Percentiles rank a stretch among this genome's conserved stretches.
These are phyloP conservation scores for Agrochola macilenta DNA, from an alignment of 2,888 invertebrate genomes.

Conservation along the genomic window DNA sequence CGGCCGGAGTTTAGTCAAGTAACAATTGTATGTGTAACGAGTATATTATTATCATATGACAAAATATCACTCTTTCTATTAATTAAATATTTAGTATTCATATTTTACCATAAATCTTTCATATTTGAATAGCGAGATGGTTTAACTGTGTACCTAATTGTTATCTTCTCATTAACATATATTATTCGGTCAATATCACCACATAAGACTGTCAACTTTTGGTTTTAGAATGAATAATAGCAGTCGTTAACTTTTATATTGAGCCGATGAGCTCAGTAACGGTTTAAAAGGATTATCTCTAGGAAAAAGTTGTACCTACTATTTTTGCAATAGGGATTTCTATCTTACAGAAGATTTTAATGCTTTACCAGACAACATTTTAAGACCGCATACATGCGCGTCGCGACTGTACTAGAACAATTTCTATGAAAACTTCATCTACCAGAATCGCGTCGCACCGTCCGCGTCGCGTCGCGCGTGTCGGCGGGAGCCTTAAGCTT, in stretches of 20 bases:
- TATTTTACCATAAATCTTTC: conserved; percentile 26
- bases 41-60: no score
- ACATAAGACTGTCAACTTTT: conserved; percentile 32
- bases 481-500: no score
- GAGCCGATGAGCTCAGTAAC: conserved; percentile 18
- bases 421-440: no score
- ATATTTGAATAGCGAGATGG: conserved; percentile 24
- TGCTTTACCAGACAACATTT: background rate
- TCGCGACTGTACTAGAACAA: no score
- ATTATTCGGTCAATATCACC: conserved; percentile 30
- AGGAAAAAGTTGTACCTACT: background rate
- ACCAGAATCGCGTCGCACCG: no score
- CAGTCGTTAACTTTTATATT: conserved; percentile 13
- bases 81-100: conserved; percentile 1
- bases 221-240: conserved; percentile 20
- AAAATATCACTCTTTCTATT: background rate
- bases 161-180: conserved; percentile 23
- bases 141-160: conserved; percentile 8
- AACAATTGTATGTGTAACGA: background rate
- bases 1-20: background rate
- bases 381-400: no score
- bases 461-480: no score
- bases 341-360: background rate
- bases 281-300: conserved; percentile 2
- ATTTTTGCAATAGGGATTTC: background rate